Evolutionary conservation across 2,888 invertebrate species (phyloP), one percentile per base, ranked within the genome.

Genomic region (Gandaritis pyraliata): DNA sequence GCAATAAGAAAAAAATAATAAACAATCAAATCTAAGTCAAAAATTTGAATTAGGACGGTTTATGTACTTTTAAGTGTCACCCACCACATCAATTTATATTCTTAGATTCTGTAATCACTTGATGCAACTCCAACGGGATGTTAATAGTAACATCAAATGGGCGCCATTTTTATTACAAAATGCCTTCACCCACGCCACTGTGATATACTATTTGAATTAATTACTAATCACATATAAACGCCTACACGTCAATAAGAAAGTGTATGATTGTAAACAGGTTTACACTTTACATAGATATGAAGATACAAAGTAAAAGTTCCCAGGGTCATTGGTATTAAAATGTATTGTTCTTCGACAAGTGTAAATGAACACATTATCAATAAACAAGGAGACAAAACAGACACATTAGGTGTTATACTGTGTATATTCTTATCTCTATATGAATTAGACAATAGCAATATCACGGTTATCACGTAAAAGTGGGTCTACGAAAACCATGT

Each of bases 151-250:
- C 76, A 81, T 78, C 81, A 76, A 82, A 79, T 80, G 78, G 82
- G 76, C 84, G 80, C 85, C 86, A 81, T 81, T 85, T 86, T 87
- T 87, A 87, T 88, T 87, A 84, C 83, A 83, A 83, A 86, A 85
- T 80, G 77, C 74, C 77, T 64, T 80, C 85, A 73, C 88, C 86
- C 78, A 88, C 87, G 74, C 68, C 66, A 58, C 71, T 69, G 81
- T 82, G 82, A 83, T 86, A 82, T 83, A 69, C 67, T 69, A 83
- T 77, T 80, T 75, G 79, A 83, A 82, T 83, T 85, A 87, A 85
- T 85, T 81, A 85, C 81, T 78, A 75, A 82, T 80, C 74, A 78
- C 74, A 72, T 70, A 73, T 75, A 77, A 74, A 69, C 77, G 74
- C 80, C 81, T 75, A 82, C 83, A 71, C 76, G 48, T 65, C 62